phyloP scores from a whole-genome alignment of 2,888 invertebrate species.

The Dascillus cervinus region DNA sequence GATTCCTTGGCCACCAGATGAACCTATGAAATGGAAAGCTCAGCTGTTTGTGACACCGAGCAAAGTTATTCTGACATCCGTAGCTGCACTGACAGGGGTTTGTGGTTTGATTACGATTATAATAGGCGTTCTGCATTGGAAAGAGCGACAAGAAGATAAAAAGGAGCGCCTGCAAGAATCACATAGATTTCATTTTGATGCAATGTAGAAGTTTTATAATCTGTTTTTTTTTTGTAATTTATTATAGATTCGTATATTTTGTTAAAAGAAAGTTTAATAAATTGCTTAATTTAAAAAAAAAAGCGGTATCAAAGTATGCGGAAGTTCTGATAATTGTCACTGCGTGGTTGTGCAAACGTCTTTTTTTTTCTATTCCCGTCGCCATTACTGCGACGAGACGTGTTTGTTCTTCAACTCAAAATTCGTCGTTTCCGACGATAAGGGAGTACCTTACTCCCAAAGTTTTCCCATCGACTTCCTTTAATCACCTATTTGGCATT shows the following conservation, averaged over 20 bases:
- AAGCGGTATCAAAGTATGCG: neutral
- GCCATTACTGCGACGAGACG: slow-evolving; percentile 64
- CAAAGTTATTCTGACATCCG: slow-evolving; percentile 85
- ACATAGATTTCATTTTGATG: slow-evolving; percentile 79
- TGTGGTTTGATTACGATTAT: slow-evolving; percentile 79
- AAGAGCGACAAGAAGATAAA: slow-evolving; percentile 77
- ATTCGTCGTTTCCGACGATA: slow-evolving; percentile 62
- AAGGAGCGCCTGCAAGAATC: slow-evolving; percentile 72
- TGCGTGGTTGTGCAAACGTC: too few species aligned
- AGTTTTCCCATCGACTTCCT: slow-evolving; percentile 11
- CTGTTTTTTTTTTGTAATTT: slow-evolving; percentile 3
- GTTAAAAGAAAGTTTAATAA: neutral
- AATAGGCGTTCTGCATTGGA: slow-evolving; percentile 81
- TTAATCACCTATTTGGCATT: slow-evolving; percentile 5
- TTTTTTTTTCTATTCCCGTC: too few species aligned
- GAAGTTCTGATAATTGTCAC: neutral
- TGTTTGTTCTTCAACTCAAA: slow-evolving; percentile 41
- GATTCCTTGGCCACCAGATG: slow-evolving; percentile 73
- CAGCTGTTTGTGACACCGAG: slow-evolving; percentile 93
- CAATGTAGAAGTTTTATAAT: slow-evolving; percentile 51
- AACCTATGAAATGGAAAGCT: slow-evolving; percentile 78
- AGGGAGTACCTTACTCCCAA: slow-evolving; percentile 45
- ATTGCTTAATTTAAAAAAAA: neutral
- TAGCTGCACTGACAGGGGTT: slow-evolving; percentile 78
- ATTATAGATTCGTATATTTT: neutral